A percentile compares a stretch with the other conserved stretches of the same genome.
phyloP scores from a whole-genome alignment of 2,888 invertebrate genomes.

The Eudiplozoon nipponicum region DNA sequence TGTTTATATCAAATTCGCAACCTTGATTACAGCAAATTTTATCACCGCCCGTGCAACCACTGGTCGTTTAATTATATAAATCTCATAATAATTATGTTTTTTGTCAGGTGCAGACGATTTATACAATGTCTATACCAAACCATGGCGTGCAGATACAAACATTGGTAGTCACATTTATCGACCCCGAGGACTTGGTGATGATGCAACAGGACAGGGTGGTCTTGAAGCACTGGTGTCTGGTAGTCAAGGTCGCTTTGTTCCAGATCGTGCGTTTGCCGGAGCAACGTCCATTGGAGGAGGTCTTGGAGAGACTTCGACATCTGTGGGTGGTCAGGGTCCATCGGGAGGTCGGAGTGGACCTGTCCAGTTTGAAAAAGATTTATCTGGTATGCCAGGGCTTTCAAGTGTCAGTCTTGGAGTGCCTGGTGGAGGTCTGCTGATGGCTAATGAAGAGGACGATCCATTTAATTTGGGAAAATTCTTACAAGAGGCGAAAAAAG shows the following conservation, averaged over 20 bases:
- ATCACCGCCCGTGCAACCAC: too few species aligned
- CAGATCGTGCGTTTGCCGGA: constrained; percentile 78
- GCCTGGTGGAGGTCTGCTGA: too few species aligned
- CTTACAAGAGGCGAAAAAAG: constrained; percentile 73
- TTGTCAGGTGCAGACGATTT: constrained; percentile 74
- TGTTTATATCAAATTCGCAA: too few species aligned
- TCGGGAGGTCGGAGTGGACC: constrained; percentile 46
- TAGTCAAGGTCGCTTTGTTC: constrained; percentile 49
- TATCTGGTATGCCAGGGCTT: too few species aligned
- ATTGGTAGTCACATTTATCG: constrained; percentile 45
- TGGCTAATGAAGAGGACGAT: constrained; percentile 43
- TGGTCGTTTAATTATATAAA: too few species aligned
- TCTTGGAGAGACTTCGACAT: too few species aligned
- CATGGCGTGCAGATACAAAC: constrained; percentile 62
- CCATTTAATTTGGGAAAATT: constrained; percentile 91
- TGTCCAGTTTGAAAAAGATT: constrained; percentile 50
- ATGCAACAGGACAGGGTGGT: constrained; percentile 49
- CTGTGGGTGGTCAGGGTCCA: constrained; percentile 23
- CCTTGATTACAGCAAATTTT: too few species aligned
- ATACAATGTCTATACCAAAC: constrained; percentile 85
- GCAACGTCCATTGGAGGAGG: too few species aligned
- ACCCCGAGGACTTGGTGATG: constrained; percentile 40
- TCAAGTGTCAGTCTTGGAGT: too few species aligned
- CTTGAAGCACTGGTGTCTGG: constrained; percentile 55
- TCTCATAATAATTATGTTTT: too few species aligned